Conservation (phyloP, 2,113 vertebrate species). For the Elgaria multicarinata region DNA sequence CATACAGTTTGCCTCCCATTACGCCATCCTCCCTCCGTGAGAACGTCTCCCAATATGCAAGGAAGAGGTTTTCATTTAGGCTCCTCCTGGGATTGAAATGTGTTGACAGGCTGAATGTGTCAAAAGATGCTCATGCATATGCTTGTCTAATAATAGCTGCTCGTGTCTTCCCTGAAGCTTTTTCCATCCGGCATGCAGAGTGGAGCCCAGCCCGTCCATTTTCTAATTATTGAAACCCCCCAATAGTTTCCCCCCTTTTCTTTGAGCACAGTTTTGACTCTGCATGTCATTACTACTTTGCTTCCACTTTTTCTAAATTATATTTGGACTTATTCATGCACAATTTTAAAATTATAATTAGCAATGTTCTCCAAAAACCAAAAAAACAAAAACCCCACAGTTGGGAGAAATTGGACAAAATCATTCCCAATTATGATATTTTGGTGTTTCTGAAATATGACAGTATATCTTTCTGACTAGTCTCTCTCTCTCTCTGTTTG, state of each 20-base stretch:
- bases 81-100: slow-evolving; percentile 50
- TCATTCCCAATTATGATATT: background rate
- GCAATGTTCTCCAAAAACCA: slow-evolving; percentile 15
- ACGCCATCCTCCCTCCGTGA: slow-evolving; percentile 39
- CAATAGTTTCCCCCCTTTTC: background rate
- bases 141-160: slow-evolving; percentile 52
- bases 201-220: slow-evolving; percentile 29
- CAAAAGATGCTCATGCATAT: slow-evolving; percentile 41
- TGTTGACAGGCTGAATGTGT: slow-evolving; percentile 59
- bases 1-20: background rate
- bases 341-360: background rate
- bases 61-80: slow-evolving; percentile 52
- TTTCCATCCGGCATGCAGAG: slow-evolving; percentile 36
- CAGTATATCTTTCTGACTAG: background rate
- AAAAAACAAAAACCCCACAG: too few species aligned
- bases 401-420: background rate
- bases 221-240: background rate
- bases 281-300: background rate
- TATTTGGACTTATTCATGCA: background rate
- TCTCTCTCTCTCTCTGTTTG: background rate
- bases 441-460: background rate
- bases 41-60: slow-evolving; percentile 41
- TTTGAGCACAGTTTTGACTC: background rate
- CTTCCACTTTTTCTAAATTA: background rate
- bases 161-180: slow-evolving; percentile 13